A percentile compares a stretch with the other conserved stretches of the same genome.
Evolutionary conservation across 1,140 invertebrate species (phyloP).

Genomic region (Lucilia cuprina): DNA sequence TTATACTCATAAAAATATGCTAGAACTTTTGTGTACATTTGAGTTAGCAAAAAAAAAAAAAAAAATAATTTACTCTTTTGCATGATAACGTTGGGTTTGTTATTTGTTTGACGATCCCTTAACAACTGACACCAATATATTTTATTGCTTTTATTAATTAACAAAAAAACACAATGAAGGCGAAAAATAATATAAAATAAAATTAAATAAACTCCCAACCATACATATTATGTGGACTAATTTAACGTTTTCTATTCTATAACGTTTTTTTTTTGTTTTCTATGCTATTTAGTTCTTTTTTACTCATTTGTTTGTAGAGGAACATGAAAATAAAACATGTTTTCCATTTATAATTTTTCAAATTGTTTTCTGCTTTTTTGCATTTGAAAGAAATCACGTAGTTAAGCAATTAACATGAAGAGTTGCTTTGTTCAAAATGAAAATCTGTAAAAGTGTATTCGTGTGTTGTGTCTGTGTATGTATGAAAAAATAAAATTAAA

Average conservation of each 20-base stretch:
- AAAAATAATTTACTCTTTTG: neutral
- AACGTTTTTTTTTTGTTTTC: neutral
- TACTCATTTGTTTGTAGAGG: neutral
- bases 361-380: constrained; percentile 27
- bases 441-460: neutral
- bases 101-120: constrained; percentile 22
- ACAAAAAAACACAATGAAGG: neutral
- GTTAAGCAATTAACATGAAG: constrained; percentile 60
- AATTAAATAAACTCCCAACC: neutral
- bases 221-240: neutral
- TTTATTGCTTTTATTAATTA: constrained; percentile 33
- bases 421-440: neutral
- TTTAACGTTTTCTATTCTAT: neutral
- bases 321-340: constrained; percentile 15
- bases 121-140: constrained; percentile 31
- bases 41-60: neutral
- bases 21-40: no score
- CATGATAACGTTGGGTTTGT: neutral
- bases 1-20: no score
- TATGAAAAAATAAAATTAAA: constrained; percentile 14
- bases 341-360: constrained; percentile 24
- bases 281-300: neutral
- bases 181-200: neutral
- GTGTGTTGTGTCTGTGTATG: neutral
- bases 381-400: constrained; percentile 62